Percentiles rank a stretch among this genome's conserved stretches.
Evolutionary conservation across 2,888 invertebrate genomes (phyloP).

Genomic region (Endomychus coccineus): DNA sequence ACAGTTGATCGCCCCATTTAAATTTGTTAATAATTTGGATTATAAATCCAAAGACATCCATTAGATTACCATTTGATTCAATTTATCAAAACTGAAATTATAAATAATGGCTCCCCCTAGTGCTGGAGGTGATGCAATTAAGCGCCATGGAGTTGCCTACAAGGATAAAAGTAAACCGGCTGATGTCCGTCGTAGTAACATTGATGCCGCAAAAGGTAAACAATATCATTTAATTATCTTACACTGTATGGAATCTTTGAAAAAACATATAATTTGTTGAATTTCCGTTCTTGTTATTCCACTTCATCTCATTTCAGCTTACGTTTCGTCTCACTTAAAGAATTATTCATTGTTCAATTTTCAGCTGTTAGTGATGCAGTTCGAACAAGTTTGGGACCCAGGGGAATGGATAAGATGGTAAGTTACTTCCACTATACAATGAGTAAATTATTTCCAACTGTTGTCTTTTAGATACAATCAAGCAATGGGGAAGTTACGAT

Average conservation of each 20-base stretch:
- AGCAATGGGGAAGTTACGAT: constrained; percentile 98
- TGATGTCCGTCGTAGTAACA: constrained; percentile 91
- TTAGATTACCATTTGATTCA: too few relatives aligned
- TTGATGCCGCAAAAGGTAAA: constrained; percentile 94
- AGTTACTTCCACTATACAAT: constrained; percentile 20
- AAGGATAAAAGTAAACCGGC: constrained; percentile 91
- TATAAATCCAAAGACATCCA: too few relatives aligned
- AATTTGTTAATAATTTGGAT: too few relatives aligned
- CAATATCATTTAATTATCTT: constrained; percentile 17
- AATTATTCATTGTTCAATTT: constrained; percentile 34
- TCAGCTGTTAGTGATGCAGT: constrained; percentile 97
- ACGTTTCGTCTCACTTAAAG: too few relatives aligned
- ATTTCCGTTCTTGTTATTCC: too few relatives aligned
- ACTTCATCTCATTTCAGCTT: too few relatives aligned
- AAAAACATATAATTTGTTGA: too few relatives aligned
- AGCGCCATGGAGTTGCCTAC: constrained; percentile 53
- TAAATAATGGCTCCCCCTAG: constrained; percentile 43
- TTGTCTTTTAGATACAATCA: constrained; percentile 74
- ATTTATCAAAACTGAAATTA: background rate
- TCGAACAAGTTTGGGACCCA: constrained; percentile 94
- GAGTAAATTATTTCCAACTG: constrained; percentile 3
- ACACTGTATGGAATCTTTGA: too few relatives aligned
- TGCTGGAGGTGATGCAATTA: constrained; percentile 44
- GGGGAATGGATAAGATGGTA: constrained; percentile 99
- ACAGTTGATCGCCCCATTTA: too few relatives aligned